Base-by-base conservation (phyloP, 2,888 invertebrate species). In the Drosophila emarginata region DNA sequence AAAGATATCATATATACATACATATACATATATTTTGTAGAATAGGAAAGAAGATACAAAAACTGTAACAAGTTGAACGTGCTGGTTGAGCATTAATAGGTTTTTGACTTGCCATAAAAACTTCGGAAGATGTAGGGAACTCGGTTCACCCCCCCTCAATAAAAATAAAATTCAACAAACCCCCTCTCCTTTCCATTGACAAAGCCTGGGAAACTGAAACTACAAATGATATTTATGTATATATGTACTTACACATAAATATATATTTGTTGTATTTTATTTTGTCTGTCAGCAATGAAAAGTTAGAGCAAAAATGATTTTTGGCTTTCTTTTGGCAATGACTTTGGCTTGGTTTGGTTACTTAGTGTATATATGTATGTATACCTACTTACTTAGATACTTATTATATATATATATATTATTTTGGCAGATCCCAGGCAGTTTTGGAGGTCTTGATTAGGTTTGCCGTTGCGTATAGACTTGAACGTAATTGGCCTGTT, bases 31-130 rank as follows among this genome's bases (percentile, higher is more conserved):
- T 37, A 37, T 37, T 4, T 7, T 32, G 32, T 32, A 37, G 37
- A 59, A 18, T 18, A 32, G 32, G 36, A 61, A 56, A 58, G 14
- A 57, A 63, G 60, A 83, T 69, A 68, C 67, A 78, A 77, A 83
- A 88, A 84, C 84, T 87, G 81, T 80, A 80, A 83, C 83, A 87
- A 87, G 87, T 78, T 87, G 87, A 88, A 88, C 74, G 87, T 67
- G 77, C 87, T 76, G 70, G 67, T 79, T 78, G 78, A 69, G 87
- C 88, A 83, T 88, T 83, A 83, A 86, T 83, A 88, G 82, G 87
- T 88, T 83, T 83, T 88, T 83, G 82, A 82, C 82, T 83, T 83
- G 88, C 80, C 61, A 86, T 86, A 77, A 88, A 82, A 74, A 72
- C 40, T 21, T 12, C 14, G 32, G 28, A 59, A 14, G 40, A 39